Evolutionary conservation across 2,113 vertebrate genomes (phyloP), one percentile per base, ranked within the genome.

Genomic region (Lepus americanus): DNA sequence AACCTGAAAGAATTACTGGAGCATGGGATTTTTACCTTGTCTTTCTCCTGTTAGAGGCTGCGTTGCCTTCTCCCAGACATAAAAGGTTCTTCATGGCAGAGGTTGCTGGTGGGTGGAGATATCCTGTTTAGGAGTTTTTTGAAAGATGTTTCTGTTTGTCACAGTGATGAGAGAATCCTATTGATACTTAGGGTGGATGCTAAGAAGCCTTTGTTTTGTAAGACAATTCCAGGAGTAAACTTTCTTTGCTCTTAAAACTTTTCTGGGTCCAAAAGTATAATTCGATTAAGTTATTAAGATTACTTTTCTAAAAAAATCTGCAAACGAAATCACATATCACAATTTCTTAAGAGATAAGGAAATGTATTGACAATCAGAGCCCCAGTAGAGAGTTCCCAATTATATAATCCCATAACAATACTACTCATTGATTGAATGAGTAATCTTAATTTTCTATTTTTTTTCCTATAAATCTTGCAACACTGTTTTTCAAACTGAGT

Each of bases 11-110:
- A 17, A 64, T 5, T 22, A 4, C 63, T 9, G 14, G 4, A 20
- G 5, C 55, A 0, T 61, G 36, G 19, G 7, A n/a, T 81, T 33
- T 3, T 0, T 13, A 2, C 33, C n/a, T 12, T 11, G 16, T 29
- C 55, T 13, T 13, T 64, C 51, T 70, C 55, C 3, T 33, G 0
- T 23, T 12, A 12, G 8, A 9, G 25, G 20, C 39, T 36, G 31
- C 36, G 6, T 44, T n/a, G 9, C 6, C 0, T 13, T 76, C 29
- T 7, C 5, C 8, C 19, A 31, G 51, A 36, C 27, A 1, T 0
- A 9, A 29, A 67, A 33, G 13, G 36, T 29, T 72, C 70, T 84
- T 39, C 1, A 0, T 25, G 29, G 11, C 39, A 73, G 44, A 84
- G 11, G 39, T 74, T 25, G 17, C 51, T 55, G 0, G 4, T 0